Conservation (phyloP, 2,888 invertebrate genomes). For the Glaucopsyche alexis region DNA sequence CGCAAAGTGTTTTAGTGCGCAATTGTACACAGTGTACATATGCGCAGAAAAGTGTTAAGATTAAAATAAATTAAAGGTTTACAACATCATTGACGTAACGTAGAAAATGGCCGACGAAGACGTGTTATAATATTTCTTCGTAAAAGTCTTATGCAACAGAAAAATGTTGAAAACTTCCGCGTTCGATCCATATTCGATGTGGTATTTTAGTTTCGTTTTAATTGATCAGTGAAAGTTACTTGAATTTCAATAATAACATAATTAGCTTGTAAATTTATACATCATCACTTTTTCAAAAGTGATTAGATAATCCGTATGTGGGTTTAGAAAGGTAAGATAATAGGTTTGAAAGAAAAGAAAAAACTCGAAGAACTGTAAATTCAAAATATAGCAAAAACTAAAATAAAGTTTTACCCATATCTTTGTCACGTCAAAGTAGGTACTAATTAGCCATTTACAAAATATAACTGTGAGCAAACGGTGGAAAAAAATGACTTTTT, state of each 20-base stretch:
- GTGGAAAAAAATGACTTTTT: too few relatives aligned
- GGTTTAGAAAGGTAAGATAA: background rate
- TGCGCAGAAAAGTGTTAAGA: background rate
- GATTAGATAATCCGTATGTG: background rate
- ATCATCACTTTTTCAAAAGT: background rate
- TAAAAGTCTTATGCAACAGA: conserved; percentile 23
- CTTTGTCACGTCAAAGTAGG: too few relatives aligned
- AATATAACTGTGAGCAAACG: too few relatives aligned
- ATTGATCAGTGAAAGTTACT: conserved; percentile 20
- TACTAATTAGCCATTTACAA: too few relatives aligned
- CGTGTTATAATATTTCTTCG: conserved; percentile 6
- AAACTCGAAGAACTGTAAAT: too few relatives aligned
- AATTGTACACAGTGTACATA: background rate
- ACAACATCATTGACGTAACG: conserved; percentile 2
- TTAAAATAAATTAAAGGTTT: background rate
- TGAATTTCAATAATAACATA: background rate
- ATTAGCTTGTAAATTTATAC: background rate
- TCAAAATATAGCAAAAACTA: too few relatives aligned
- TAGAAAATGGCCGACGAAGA: conserved; percentile 19
- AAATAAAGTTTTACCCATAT: too few relatives aligned
- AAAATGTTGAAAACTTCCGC: conserved; percentile 21
- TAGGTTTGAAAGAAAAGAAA: too few relatives aligned
- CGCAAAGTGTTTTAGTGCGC: background rate
- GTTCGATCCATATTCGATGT: background rate
- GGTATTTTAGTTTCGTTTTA: conserved; percentile 25